These are phyloP conservation scores for Drosophila pachea DNA, from an alignment of 1,140 invertebrate species.

Conservation along the genomic window DNA sequence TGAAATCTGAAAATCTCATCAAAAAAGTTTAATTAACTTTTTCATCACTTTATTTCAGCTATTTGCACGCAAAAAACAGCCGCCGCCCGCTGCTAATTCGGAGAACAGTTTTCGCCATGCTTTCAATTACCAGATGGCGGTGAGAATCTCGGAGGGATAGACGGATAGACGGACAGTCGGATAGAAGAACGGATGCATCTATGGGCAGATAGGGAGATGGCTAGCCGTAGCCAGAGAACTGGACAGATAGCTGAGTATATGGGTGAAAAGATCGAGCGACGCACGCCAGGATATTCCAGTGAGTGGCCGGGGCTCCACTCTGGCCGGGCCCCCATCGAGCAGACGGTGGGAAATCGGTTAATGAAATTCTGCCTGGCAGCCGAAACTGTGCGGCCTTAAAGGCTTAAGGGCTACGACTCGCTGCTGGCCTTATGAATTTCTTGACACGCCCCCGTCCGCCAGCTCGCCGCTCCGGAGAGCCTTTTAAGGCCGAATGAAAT, in stretches of 20 bases:
- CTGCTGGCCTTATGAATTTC: conserved; percentile 24
- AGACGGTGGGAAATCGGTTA: conserved; percentile 64
- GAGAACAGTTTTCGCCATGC: conserved; percentile 33
- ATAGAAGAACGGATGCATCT: neutral
- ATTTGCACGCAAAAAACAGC: conserved; percentile 44
- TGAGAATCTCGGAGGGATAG: too few relatives aligned
- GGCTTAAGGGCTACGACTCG: conserved; percentile 7
- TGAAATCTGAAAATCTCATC: conserved; percentile 71
- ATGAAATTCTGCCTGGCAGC: conserved; percentile 52
- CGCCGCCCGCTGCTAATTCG: conserved; percentile 52
- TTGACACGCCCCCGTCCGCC: neutral
- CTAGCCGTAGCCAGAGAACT: conserved; percentile 3
- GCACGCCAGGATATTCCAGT: neutral
- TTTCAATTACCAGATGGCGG: conserved; percentile 57
- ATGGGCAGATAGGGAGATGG: conserved; percentile 48
- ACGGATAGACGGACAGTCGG: conserved; percentile 12
- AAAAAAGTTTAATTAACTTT: conserved; percentile 77
- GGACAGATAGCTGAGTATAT: too few relatives aligned
- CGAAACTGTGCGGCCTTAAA: neutral
- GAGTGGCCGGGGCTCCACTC: neutral
- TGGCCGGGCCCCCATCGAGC: conserved; percentile 43
- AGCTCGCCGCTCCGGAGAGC: neutral
- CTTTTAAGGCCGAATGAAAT: conserved; percentile 17
- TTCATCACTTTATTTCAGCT: conserved; percentile 74
- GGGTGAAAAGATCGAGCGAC: too few relatives aligned